Percentiles rank a stretch among this genome's conserved stretches.
Evolutionary conservation across 1,140 invertebrate species (phyloP).

Genomic region (Muscidifurax raptorellus): DNA sequence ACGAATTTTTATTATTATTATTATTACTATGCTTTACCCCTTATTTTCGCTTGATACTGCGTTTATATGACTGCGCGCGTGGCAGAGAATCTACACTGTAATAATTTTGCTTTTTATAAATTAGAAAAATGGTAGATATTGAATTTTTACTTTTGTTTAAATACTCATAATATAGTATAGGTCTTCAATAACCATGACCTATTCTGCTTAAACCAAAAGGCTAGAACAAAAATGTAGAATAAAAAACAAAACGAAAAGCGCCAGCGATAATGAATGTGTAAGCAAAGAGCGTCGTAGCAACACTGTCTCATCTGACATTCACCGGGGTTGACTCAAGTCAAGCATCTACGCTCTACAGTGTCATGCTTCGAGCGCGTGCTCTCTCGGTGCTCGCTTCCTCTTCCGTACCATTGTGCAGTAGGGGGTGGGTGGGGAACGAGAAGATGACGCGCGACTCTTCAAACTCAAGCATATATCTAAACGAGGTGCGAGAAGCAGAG

Average conservation of each 20-base stretch:
- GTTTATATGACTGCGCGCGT: not conserved
- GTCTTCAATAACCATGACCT: too few species aligned
- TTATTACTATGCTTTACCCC: not conserved
- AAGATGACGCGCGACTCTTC: not conserved
- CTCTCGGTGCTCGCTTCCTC: not conserved
- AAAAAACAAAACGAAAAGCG: not conserved
- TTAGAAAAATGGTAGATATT: too few species aligned
- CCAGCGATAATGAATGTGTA: not conserved
- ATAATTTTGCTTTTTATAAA: not conserved
- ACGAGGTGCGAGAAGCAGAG: not conserved
- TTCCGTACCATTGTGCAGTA: not conserved
- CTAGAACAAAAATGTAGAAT: not conserved
- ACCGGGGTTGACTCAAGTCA: not conserved
- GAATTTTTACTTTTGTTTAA: too few species aligned
- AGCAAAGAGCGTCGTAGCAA: not conserved
- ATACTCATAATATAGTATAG: too few species aligned
- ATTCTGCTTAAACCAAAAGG: too few species aligned
- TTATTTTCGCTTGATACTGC: not conserved
- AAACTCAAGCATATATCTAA: not conserved
- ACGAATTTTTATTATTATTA: not conserved
- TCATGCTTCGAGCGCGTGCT: slow-evolving; percentile 30
- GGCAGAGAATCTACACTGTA: not conserved
- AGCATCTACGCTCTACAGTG: not conserved
- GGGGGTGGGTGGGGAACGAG: not conserved
- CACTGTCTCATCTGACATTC: not conserved